Evolutionary conservation across 2,888 invertebrate genomes (phyloP).

Genomic region (Volucella inflata): DNA sequence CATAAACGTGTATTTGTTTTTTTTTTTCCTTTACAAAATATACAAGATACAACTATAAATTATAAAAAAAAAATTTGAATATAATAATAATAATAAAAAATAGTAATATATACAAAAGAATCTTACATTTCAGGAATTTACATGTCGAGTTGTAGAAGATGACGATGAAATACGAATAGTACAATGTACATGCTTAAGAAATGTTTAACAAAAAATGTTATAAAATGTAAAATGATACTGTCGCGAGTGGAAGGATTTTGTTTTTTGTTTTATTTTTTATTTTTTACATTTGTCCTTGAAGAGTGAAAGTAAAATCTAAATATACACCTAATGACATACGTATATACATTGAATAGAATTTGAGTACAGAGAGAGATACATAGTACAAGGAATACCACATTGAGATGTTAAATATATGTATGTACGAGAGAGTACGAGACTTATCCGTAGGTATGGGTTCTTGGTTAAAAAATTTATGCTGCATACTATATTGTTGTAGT

Average conservation of each 20-base stretch:
- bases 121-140: slow-evolving; percentile 58
- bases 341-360: slow-evolving; percentile 34
- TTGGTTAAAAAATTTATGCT: slow-evolving; percentile 19
- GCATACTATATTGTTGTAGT: too few relatives aligned
- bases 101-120: slow-evolving; percentile 39
- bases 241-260: slow-evolving; percentile 55
- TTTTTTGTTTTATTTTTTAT: slow-evolving; percentile 15
- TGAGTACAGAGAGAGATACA: slow-evolving; percentile 29
- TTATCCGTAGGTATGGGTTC: slow-evolving; percentile 13
- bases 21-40: slow-evolving; percentile 22
- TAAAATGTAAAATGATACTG: slow-evolving; percentile 44
- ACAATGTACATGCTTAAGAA: slow-evolving; percentile 31
- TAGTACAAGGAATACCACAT: slow-evolving; percentile 38
- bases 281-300: background rate
- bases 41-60: slow-evolving; percentile 33
- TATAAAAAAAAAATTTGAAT: slow-evolving; percentile 31
- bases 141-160: slow-evolving; percentile 22
- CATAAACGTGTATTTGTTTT: slow-evolving; percentile 28
- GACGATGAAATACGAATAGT: slow-evolving; percentile 7
- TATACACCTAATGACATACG: slow-evolving; percentile 27
- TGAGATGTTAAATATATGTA: slow-evolving; percentile 36
- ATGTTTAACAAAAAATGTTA: background rate
- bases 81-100: slow-evolving; percentile 13
- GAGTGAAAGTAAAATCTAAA: slow-evolving; percentile 43
- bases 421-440: background rate